Conservation (phyloP, 2,888 invertebrate genomes). For the Dolichopus griseipennis region DNA sequence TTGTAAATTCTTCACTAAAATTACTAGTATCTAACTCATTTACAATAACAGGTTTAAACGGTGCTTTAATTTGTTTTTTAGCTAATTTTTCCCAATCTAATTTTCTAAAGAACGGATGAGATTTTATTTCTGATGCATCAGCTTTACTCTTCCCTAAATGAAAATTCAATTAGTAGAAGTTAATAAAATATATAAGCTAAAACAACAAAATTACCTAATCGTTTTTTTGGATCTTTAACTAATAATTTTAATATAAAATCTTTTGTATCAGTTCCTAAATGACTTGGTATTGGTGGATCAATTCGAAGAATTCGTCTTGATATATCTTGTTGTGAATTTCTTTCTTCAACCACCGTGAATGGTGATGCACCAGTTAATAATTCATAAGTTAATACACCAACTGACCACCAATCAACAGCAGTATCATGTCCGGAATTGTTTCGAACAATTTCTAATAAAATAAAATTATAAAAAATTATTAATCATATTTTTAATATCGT, state of each 20-base stretch:
- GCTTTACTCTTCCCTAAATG: conserved; percentile 59
- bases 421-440: conserved; percentile 89
- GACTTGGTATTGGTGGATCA: conserved; percentile 80
- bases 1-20: conserved; percentile 94
- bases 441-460: conserved; percentile 53
- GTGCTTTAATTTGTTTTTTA: conserved; percentile 68
- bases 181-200: background rate
- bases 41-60: conserved; percentile 79
- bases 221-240: conserved; percentile 78
- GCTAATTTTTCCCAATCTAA: conserved; percentile 79
- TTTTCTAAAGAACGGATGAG: conserved; percentile 74
- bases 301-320: conserved; percentile 82
- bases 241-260: conserved; percentile 74
- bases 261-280: conserved; percentile 57
- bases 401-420: conserved; percentile 99
- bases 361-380: conserved; percentile 94
- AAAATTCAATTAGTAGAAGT: background rate
- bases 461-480: background rate
- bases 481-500: background rate
- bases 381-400: conserved; percentile 93
- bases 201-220: conserved; percentile 47
- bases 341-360: conserved; percentile 91
- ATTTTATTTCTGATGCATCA: conserved; percentile 83
- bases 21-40: conserved; percentile 89
- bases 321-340: conserved; percentile 90